phyloP scores from a whole-genome alignment of 2,797 vertebrate species.

The Pangasius djambal region DNA sequence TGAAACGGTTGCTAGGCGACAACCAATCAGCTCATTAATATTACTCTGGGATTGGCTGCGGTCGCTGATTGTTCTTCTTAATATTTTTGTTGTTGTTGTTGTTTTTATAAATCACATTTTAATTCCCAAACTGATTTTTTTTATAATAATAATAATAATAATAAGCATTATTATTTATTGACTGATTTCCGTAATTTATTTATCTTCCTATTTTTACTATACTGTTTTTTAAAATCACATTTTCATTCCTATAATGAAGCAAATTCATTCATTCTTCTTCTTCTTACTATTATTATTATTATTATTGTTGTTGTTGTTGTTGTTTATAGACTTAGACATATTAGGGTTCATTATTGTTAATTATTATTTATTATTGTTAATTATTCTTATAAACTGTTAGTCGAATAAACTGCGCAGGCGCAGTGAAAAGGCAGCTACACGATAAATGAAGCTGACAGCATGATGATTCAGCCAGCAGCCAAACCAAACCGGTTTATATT shows the following conservation, averaged over 20 bases:
- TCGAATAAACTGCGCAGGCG: not conserved
- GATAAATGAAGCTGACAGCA: not conserved
- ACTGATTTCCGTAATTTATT: not conserved
- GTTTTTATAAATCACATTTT: not conserved
- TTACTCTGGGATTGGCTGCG: not conserved
- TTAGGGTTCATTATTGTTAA: not conserved
- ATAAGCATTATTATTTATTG: not conserved
- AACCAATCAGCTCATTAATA: not conserved
- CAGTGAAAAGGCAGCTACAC: not conserved
- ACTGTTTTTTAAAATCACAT: not conserved
- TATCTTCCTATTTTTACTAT: not conserved
- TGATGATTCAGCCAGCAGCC: not conserved
- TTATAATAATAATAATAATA: not conserved
- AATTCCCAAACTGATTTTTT: not conserved
- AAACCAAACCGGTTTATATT: not conserved
- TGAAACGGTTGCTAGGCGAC: conserved; percentile 62
- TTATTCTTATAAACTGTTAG: not conserved
- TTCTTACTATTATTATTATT: not conserved
- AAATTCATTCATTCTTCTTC: not conserved
- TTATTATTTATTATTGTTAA: not conserved
- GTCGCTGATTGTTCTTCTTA: not conserved
- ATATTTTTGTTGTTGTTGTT: not conserved
- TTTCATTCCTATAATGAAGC: not conserved
- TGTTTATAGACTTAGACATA: not conserved
- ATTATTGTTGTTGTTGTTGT: fast-evolving